These are phyloP conservation scores for Linurgus olivaceus DNA, from an alignment of 2,797 vertebrate genomes.

Conservation along the genomic window DNA sequence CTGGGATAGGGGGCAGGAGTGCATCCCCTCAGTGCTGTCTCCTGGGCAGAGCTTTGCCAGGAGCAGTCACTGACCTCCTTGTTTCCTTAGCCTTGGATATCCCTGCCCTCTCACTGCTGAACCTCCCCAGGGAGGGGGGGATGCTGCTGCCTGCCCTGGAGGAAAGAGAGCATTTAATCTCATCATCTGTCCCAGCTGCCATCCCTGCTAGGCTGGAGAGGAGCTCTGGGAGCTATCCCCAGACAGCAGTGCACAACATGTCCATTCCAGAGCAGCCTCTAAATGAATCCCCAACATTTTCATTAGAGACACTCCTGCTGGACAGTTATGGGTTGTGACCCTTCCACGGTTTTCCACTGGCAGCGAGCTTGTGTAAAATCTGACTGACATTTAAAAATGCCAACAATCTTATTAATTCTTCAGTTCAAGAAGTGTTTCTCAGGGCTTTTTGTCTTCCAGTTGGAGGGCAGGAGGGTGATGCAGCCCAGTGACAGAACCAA, in stretches of 20 bases:
- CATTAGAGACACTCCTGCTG: conserved; percentile 14
- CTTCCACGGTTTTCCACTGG: not conserved
- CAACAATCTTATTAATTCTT: conserved; percentile 52
- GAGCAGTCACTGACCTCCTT: conserved; percentile 4
- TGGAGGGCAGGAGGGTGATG: not conserved
- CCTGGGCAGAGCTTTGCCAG: not conserved
- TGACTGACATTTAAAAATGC: conserved; percentile 63
- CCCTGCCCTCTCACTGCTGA: not conserved
- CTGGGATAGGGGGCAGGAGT: not conserved
- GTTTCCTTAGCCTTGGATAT: not conserved
- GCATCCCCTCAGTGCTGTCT: not conserved
- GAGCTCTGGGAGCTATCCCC: not conserved
- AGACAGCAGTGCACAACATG: not conserved
- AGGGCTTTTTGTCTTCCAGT: not conserved
- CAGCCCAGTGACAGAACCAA: not conserved
- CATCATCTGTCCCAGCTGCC: conserved; percentile 23
- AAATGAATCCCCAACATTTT: conserved; percentile 27
- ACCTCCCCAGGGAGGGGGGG: not conserved
- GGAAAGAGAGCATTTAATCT: conserved; percentile 33
- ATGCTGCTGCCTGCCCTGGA: not conserved
- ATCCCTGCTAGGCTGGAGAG: not conserved
- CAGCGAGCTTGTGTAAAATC: conserved; percentile 17
- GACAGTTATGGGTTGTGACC: not conserved
- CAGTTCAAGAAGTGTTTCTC: conserved; percentile 9
- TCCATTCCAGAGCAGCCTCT: not conserved